A percentile compares a stretch with the other conserved stretches of the same genome.
Conservation (phyloP, 2,113 vertebrate species). For the Rhagologus leucostigma region DNA sequence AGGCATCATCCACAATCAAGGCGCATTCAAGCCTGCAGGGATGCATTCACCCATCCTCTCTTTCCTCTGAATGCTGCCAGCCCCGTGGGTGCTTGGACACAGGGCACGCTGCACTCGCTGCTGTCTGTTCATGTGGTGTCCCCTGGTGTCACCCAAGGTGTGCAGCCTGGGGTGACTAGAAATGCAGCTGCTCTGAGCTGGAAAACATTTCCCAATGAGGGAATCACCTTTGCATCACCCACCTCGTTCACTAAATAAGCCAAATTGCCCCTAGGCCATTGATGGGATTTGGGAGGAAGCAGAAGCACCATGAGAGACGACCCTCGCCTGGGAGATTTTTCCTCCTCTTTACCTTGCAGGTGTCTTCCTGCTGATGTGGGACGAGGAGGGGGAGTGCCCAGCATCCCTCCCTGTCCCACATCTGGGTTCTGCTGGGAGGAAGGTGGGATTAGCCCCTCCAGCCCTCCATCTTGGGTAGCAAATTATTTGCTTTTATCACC, state of each 20-base stretch:
- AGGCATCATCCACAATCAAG: neutral
- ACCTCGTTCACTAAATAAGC: neutral
- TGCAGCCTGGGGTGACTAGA: neutral
- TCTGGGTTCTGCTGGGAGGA: neutral
- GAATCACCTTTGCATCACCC: neutral
- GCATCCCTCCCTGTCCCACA: neutral
- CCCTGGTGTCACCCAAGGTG: neutral
- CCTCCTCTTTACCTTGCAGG: neutral
- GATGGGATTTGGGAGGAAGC: neutral
- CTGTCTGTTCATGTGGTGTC: neutral
- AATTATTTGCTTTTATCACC: neutral
- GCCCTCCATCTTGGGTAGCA: neutral
- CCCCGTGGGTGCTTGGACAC: neutral
- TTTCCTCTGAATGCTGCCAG: neutral
- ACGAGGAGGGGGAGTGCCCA: neutral
- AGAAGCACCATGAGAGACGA: neutral
- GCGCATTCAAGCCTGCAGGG: neutral
- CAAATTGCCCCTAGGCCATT: neutral
- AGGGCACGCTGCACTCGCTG: accelerated
- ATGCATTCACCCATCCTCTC: neutral
- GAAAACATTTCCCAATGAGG: neutral
- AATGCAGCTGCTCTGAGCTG: neutral
- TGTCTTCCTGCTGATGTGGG: neutral
- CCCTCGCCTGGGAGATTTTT: neutral
- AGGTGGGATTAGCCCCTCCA: neutral